Evolutionary conservation across 2,797 vertebrate species (phyloP).

Genomic region (Pseudomugil gertrudae): DNA sequence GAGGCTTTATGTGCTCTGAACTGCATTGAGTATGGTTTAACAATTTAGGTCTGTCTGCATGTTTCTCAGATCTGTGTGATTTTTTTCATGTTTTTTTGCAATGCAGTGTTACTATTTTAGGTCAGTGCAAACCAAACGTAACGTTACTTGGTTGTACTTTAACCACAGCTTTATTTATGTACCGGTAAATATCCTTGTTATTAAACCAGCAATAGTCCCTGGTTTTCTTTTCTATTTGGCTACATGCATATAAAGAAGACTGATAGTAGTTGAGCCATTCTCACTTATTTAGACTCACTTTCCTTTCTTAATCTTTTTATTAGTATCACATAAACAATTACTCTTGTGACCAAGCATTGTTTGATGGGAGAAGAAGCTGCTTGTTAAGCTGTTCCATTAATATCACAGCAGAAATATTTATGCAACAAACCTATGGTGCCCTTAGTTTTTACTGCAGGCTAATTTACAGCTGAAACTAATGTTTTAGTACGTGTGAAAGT

Average conservation of each 20-base stretch:
- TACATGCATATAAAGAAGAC: no score
- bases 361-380: slow-evolving; percentile 68
- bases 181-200: no score
- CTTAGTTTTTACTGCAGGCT: slow-evolving; percentile 5
- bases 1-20: slow-evolving; percentile 12
- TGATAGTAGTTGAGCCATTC: no score
- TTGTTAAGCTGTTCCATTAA: slow-evolving; percentile 66
- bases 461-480: fast-evolving
- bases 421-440: slow-evolving; percentile 50
- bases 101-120: not conserved
- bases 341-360: slow-evolving; percentile 67
- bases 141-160: no score
- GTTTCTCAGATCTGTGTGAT: not conserved
- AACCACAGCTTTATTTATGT: not conserved
- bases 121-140: slow-evolving; percentile 5
- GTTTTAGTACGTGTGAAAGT: not conserved
- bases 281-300: no score
- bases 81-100: slow-evolving; percentile 8
- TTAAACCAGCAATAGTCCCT: no score
- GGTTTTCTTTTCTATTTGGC: no score
- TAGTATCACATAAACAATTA: slow-evolving; percentile 67
- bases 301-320: slow-evolving; percentile 24
- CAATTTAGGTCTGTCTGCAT: not conserved
- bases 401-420: slow-evolving; percentile 56
- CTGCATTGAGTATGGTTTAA: not conserved